Percentiles rank a stretch among this genome's conserved stretches.
phyloP scores from a whole-genome alignment of 2,797 vertebrate genomes.

The Morelia viridis region DNA sequence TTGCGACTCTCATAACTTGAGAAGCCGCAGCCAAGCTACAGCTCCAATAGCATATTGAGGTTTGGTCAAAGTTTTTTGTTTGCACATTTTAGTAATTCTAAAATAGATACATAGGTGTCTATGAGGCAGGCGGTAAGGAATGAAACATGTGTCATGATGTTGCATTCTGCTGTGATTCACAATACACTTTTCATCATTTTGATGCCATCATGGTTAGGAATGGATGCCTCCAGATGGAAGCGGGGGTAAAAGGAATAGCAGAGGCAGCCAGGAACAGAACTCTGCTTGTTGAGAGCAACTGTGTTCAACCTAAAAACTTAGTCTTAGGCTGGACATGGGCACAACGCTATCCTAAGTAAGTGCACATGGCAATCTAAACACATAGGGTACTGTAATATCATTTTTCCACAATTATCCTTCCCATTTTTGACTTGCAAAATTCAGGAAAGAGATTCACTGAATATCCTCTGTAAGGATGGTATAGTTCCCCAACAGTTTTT shows the following conservation, averaged over 20 bases:
- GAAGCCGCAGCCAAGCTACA: background rate
- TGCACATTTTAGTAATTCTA: background rate
- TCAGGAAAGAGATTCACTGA: background rate
- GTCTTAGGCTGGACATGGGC: background rate
- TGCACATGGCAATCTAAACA: background rate
- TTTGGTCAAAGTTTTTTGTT: background rate
- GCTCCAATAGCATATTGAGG: background rate
- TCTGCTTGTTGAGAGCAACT: background rate
- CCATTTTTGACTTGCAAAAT: background rate
- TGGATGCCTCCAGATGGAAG: background rate
- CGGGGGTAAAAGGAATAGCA: background rate
- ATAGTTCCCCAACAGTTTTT: background rate
- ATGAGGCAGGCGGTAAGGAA: background rate
- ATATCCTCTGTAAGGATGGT: background rate
- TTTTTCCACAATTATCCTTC: background rate
- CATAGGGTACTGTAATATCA: background rate
- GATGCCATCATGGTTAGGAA: background rate
- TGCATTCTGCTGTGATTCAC: background rate
- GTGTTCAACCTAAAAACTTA: background rate
- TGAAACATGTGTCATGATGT: background rate
- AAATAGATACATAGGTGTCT: background rate
- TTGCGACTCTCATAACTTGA: background rate
- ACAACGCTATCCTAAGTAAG: background rate
- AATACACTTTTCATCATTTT: background rate
- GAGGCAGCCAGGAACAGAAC: background rate